Conservation (phyloP, 1,140 invertebrate genomes). For the Drosophila pectinifera region DNA sequence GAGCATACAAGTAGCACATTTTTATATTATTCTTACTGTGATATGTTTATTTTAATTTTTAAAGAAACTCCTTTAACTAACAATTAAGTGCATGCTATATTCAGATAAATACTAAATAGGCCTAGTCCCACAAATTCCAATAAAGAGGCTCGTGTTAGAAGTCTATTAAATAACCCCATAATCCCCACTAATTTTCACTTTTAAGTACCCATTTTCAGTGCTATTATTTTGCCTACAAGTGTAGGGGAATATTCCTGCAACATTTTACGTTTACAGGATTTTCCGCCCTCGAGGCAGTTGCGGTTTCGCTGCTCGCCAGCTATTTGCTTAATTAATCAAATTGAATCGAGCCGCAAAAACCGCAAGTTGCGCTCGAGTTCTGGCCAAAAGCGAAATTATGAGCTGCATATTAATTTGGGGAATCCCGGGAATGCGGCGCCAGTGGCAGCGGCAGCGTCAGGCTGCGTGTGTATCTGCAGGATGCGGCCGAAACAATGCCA, state of each 20-base stretch:
- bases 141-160: no score
- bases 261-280: constrained; percentile 11
- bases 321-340: constrained; percentile 63
- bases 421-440: not conserved
- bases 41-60: no score
- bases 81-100: no score
- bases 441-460: not conserved
- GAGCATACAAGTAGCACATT: no score
- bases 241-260: constrained; percentile 9
- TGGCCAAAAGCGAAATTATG: constrained; percentile 45
- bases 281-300: constrained; percentile 12
- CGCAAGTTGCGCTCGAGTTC: constrained; percentile 45
- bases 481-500: constrained; percentile 38
- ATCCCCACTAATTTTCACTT: no score
- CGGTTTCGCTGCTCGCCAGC: constrained; percentile 24
- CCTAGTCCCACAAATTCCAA: no score
- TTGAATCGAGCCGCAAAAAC: constrained; percentile 56
- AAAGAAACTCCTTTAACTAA: no score
- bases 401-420: constrained; percentile 54
- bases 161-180: no score
- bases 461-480: not conserved
- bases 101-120: no score
- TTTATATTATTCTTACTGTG: no score
- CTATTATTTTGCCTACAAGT: not conserved
- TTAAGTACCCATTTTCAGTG: no score